Conservation (phyloP, 2,113 vertebrate species). For the Corapipo altera region DNA sequence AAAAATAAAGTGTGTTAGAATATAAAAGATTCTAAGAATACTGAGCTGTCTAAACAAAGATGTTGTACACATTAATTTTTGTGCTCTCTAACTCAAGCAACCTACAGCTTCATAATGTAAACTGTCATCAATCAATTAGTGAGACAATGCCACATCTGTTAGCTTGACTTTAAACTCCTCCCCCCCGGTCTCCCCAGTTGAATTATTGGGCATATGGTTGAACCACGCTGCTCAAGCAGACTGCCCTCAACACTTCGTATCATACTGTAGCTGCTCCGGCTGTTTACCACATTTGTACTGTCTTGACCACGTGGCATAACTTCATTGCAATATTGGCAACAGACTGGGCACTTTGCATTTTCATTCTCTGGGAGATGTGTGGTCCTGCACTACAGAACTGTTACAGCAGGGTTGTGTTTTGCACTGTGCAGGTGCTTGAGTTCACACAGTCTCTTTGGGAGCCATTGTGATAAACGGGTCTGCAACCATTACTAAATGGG, state of each 20-base stretch:
- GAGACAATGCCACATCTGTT: background rate
- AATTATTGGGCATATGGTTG: background rate
- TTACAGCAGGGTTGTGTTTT: background rate
- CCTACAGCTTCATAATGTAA: background rate
- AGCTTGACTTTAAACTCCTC: background rate
- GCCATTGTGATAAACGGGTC: background rate
- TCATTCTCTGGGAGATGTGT: background rate
- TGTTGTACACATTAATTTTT: background rate
- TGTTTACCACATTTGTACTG: background rate
- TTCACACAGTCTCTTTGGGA: background rate
- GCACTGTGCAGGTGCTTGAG: background rate
- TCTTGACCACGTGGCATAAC: background rate
- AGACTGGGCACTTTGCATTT: background rate
- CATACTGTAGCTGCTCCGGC: background rate
- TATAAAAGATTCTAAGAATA: background rate
- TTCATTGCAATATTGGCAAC: background rate
- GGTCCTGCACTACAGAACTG: background rate
- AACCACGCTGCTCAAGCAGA: background rate
- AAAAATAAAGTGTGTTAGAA: background rate
- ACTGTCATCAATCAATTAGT: background rate
- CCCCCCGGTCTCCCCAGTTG: fast-evolving
- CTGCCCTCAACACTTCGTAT: background rate
- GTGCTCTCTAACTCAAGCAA: background rate
- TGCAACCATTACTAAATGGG: background rate
- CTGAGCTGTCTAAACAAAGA: background rate